Evolutionary conservation across 2,113 vertebrate species (phyloP), one percentile per base, ranked within the genome.

Genomic region (Galbula dea): DNA sequence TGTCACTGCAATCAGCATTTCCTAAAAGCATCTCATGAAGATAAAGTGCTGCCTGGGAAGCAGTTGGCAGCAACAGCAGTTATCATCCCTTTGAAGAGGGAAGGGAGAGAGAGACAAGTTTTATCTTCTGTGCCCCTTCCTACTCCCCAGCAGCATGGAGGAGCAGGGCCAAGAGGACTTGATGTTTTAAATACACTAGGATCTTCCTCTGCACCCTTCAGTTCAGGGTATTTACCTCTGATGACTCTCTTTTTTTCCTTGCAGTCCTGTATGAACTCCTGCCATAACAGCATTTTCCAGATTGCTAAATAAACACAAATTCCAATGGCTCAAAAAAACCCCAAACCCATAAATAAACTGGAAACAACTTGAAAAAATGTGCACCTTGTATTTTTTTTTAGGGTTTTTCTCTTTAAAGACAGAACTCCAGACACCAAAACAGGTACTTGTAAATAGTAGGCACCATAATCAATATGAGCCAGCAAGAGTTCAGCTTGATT

Each of bases 401-500:
- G 74, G 36, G 77, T 84, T 90, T 9, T 48, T 76, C 77, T 89
- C 86, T 92, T 96, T 75, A 37, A 96, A 96, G 97, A 98, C 96
- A 97, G 92, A 96, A 95, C 82, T 96, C 81, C 95, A 87, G 95
- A 97, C 97, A 97, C 87, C 94, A 94, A 97, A 97, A 97, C 96
- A 86, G 91, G 72, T 89, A 97, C 93, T n/a, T 95, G 91, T 94
- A 90, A 97, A 91, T 90, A 95, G 91, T 95, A 97, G 98, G 98
- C 97, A 97, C 96, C 97, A 96, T 98, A 97, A 97, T 98, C 96
- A 96, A 87, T 98, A 96, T 95, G 97, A 97, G 95, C 97, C 98
- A 97, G 95, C 95, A 97, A 90, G 98, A 98, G 92, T 97, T 98
- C 95, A 97, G 98, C 98, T 97, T 98, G 98, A 98, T 97, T 98